Percentiles rank a stretch among this genome's conserved stretches.
Conservation (phyloP, 2,113 vertebrate species). For the Alexandromys fortis region DNA sequence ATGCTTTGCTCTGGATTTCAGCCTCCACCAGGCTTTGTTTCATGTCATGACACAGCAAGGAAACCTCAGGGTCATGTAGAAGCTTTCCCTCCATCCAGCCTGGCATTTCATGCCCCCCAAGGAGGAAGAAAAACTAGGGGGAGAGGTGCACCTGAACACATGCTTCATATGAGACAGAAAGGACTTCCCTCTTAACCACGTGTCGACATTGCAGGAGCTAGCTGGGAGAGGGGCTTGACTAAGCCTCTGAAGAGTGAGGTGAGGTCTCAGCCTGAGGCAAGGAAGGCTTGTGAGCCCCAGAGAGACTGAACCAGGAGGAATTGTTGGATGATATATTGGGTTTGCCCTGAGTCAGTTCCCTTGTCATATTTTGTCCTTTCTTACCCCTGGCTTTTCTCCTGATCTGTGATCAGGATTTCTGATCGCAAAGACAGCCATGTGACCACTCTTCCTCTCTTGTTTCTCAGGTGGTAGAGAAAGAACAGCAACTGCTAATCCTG, state of each 20-base stretch:
- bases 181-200: not conserved
- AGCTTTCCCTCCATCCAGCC: slow-evolving; percentile 35
- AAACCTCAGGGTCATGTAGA: slow-evolving; percentile 27
- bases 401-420: not conserved
- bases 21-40: slow-evolving; percentile 38
- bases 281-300: not conserved
- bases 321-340: not conserved
- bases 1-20: not conserved
- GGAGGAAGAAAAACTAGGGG: slow-evolving; percentile 15
- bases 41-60: slow-evolving; percentile 60
- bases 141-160: not conserved
- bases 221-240: not conserved
- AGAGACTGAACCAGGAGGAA: not conserved
- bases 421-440: not conserved
- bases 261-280: accelerated
- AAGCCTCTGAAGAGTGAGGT: not conserved
- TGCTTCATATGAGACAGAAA: slow-evolving; percentile 3
- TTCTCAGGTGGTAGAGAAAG: not conserved
- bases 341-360: not conserved
- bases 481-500: not conserved
- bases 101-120: slow-evolving; percentile 28
- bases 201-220: not conserved
- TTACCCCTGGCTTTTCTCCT: not conserved
- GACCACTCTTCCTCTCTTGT: not conserved
- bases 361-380: not conserved